Percentiles rank a stretch among this genome's conserved stretches.
These are phyloP conservation scores for Charadrius vociferus DNA, from an alignment of 2,113 vertebrate genomes.

Conservation along the genomic window DNA sequence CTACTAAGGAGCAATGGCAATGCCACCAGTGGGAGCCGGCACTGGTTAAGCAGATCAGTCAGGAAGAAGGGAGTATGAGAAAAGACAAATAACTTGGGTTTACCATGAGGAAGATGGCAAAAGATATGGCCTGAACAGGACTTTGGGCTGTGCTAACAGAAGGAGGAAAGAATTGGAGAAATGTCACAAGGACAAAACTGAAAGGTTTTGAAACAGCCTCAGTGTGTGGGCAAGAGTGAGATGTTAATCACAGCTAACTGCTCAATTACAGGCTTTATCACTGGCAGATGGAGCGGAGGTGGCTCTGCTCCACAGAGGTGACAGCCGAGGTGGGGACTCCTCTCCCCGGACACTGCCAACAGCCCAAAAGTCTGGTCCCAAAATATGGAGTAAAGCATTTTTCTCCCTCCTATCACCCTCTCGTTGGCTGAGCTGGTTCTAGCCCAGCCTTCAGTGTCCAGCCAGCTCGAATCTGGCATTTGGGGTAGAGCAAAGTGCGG, in stretches of 20 bases:
- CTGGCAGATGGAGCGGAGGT: not conserved
- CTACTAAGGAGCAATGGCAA: not conserved
- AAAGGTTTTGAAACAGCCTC: not conserved
- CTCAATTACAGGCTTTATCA: not conserved
- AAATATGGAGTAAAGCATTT: accelerated
- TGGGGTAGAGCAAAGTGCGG: not conserved
- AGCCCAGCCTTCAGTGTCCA: not conserved
- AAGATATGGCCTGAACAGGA: not conserved
- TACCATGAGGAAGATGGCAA: not conserved
- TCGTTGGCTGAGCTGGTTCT: not conserved
- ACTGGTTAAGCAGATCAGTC: not conserved
- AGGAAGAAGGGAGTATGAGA: not conserved
- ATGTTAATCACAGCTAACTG: not conserved
- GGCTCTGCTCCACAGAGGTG: not conserved
- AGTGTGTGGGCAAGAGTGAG: not conserved
- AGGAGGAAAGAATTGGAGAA: not conserved
- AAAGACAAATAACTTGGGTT: not conserved
- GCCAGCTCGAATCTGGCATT: not conserved
- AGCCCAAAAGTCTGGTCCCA: not conserved
- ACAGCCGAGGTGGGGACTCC: not conserved
- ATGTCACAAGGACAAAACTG: not conserved
- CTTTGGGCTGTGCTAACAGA: not conserved
- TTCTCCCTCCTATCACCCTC: not conserved
- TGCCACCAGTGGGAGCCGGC: not conserved
- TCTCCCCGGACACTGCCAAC: not conserved